A percentile compares a stretch with the other conserved stretches of the same genome.
phyloP scores from a whole-genome alignment of 1,140 invertebrate genomes.

The Mesaphorura yosii region DNA sequence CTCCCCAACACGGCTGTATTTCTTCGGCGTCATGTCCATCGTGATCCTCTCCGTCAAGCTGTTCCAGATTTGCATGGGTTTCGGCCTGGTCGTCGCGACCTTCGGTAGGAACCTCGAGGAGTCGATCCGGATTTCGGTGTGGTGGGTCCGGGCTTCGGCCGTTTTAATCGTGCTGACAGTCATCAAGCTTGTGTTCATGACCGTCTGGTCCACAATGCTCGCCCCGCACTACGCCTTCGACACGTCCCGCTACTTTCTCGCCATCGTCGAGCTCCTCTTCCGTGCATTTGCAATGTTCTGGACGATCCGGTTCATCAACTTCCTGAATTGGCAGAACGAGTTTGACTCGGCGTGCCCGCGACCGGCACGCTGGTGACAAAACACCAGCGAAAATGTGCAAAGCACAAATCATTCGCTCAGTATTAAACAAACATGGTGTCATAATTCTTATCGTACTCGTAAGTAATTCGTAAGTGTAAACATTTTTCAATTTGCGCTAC shows the following conservation, averaged over 20 bases:
- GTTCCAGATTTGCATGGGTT: constrained; percentile 4
- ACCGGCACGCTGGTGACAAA: no score
- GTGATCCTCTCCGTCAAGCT: neutral
- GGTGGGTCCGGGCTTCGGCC: neutral
- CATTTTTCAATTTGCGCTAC: no score
- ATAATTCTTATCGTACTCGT: no score
- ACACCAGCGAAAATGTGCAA: no score
- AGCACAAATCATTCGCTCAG: no score
- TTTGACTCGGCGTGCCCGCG: constrained; percentile 1
- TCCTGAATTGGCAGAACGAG: neutral
- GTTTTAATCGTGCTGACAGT: neutral
- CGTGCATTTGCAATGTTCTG: neutral
- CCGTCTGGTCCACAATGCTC: no score
- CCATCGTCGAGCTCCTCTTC: neutral
- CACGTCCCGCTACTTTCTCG: neutral
- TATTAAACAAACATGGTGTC: no score
- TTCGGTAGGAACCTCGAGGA: constrained; percentile 1
- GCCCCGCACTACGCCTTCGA: neutral
- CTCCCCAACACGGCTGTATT: neutral
- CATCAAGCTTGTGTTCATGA: neutral
- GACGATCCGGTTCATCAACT: neutral
- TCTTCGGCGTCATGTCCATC: neutral
- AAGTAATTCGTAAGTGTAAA: no score
- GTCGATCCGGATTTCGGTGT: neutral
- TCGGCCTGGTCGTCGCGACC: constrained; percentile 1